Base-by-base conservation (phyloP, 2,888 invertebrate genomes). In the Cynaeus angustus region DNA sequence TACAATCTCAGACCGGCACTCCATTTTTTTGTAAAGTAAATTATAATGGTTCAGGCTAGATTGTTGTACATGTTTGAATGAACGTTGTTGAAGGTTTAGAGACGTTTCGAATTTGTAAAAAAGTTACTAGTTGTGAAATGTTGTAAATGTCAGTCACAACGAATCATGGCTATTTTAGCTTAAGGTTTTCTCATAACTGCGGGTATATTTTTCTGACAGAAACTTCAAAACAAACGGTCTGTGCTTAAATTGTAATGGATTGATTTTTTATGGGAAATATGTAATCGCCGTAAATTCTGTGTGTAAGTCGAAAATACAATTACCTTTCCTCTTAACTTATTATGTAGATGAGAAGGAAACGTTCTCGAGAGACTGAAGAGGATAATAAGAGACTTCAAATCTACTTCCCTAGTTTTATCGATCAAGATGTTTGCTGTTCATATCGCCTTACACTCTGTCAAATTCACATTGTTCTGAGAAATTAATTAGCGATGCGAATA, bases 401-500 rank as follows among this genome's bases (percentile, higher is more conserved):
- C 64, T 14, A 68, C 56, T 68, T 68, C 64, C 64, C 68, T 28
- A 62, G 50, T 62, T 64, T 48, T 56, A 68, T 68, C 68, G 68
- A 68, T 68, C 64, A 64, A 64, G 56, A 48, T 62, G 64, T 62
- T 68, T 62, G 56, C 68, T 67, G 61, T 38, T 66, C 50, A 50
- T 62, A 67, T 66, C 64, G 43, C 61, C 66, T 55, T 67, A 46
- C 62, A 38, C 61, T 13, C 53, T 62, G 68, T 53, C 68, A 68
- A 55, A 28, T 50, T 30, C 21, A 46, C 43, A 66, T 62, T 70
- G 56, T 62, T 50, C 46, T 12, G 26, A 21, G 62, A n/a, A 70
- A 70, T 70, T 70, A 67, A 67, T 70, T 70, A 70, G 33, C 43
- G 37, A 37, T 13, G 37, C 33, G 21, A 66, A 66, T 66, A 66